Conservation (phyloP, 2,113 vertebrate genomes). For the Parotia lawesii region DNA sequence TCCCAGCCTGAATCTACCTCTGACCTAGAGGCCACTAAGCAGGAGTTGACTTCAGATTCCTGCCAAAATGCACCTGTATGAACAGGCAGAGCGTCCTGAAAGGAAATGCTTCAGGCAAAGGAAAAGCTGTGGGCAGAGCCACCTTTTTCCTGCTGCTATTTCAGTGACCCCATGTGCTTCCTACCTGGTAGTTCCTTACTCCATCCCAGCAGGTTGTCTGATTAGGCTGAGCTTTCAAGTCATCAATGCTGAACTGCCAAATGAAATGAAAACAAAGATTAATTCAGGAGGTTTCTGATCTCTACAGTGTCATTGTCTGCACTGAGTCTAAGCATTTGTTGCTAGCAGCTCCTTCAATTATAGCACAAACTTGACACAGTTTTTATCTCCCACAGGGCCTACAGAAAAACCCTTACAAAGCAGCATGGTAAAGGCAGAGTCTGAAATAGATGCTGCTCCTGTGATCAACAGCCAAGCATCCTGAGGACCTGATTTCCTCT, state of each 20-base stretch:
- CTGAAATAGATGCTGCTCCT: background rate
- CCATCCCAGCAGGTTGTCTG: slow-evolving; percentile 94
- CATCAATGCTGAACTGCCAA: slow-evolving; percentile 90
- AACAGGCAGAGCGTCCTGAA: background rate
- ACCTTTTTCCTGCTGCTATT: background rate
- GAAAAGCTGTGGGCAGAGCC: background rate
- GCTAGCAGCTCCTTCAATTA: background rate
- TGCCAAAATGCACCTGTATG: background rate
- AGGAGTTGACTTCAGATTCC: background rate
- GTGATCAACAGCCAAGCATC: background rate
- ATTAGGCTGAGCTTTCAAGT: slow-evolving; percentile 85
- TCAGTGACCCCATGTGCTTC: background rate
- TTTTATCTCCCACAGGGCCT: background rate
- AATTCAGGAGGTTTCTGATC: background rate
- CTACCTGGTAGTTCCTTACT: slow-evolving; percentile 94
- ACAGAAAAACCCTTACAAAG: background rate
- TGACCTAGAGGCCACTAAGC: background rate
- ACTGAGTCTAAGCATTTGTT: background rate
- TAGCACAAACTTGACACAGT: background rate
- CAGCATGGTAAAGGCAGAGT: background rate
- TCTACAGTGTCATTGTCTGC: background rate
- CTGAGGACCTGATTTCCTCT: background rate
- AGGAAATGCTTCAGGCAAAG: background rate
- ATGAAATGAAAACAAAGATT: background rate
- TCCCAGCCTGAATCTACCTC: background rate